These are phyloP conservation scores for Glandiceps talaboti DNA, from an alignment of 53 echinoderm and acorn worm genomes.

Conservation along the genomic window DNA sequence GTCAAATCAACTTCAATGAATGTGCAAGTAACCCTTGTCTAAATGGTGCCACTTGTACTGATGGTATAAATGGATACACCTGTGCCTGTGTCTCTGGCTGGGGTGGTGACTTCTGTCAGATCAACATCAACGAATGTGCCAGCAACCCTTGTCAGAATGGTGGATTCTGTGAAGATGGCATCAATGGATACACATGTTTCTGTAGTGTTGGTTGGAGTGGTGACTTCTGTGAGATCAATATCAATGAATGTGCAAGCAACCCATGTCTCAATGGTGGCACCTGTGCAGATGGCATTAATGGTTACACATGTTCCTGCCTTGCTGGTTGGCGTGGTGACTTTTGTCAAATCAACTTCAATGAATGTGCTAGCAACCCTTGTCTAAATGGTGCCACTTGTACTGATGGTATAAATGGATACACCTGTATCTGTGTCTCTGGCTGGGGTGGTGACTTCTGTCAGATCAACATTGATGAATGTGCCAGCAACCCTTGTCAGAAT, in stretches of 20 bases:
- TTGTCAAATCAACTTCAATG: not conserved
- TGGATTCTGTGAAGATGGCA: slow-evolving; percentile 32
- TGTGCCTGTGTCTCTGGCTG: slow-evolving; percentile 43
- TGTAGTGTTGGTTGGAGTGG: slow-evolving; percentile 39
- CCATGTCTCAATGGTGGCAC: slow-evolving; percentile 49
- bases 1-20: slow-evolving; percentile 46
- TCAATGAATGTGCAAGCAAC: slow-evolving; percentile 44
- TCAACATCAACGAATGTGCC: slow-evolving; percentile 41
- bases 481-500: slow-evolving; percentile 44
- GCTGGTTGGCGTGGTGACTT: not conserved
- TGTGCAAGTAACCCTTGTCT: slow-evolving; percentile 35
- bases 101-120: slow-evolving; percentile 35
- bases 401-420: slow-evolving; percentile 39
- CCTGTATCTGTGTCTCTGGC: slow-evolving; percentile 34
- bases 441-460: slow-evolving; percentile 33
- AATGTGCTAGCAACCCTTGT: not conserved
- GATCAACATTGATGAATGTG: slow-evolving; percentile 40
- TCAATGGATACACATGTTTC: slow-evolving; percentile 29
- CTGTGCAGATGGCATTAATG: slow-evolving; percentile 31
- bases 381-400: slow-evolving; percentile 35
- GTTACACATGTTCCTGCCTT: slow-evolving; percentile 31
- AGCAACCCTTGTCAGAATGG: slow-evolving; percentile 51
- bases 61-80: slow-evolving; percentile 25
- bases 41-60: slow-evolving; percentile 38
- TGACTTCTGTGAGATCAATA: slow-evolving; percentile 34